Conservation (phyloP, 2,888 invertebrate species). For the Teinopalpus imperialis region DNA sequence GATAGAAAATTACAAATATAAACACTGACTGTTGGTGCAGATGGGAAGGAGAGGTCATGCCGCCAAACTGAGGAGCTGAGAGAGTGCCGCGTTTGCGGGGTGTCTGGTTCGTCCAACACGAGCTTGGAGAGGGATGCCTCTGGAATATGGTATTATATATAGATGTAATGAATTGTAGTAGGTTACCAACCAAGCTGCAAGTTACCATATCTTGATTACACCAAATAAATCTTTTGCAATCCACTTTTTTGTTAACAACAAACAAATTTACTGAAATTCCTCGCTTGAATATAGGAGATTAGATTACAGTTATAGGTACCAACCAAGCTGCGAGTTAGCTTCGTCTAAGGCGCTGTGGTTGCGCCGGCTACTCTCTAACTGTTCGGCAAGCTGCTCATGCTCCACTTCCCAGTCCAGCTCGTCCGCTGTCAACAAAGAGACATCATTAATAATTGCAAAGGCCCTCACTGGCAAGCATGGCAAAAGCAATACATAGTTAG, state of each 20-base stretch:
- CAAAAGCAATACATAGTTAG: no score
- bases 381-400: slow-evolving; percentile 84
- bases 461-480: no score
- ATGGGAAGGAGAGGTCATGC: slow-evolving; percentile 49
- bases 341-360: slow-evolving; percentile 54
- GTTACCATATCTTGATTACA: no score
- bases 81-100: slow-evolving; percentile 47
- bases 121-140: slow-evolving; percentile 82
- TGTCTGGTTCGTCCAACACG: slow-evolving; percentile 80
- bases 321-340: slow-evolving; percentile 63
- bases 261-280: no score
- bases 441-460: no score
- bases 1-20: not conserved
- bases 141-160: slow-evolving; percentile 38
- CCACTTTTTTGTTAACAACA: no score
- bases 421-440: slow-evolving; percentile 47
- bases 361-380: slow-evolving; percentile 79
- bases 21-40: slow-evolving; percentile 46
- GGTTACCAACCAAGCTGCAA: no score
- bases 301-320: no score
- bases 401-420: slow-evolving; percentile 86
- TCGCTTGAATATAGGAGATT: no score
- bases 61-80: slow-evolving; percentile 66
- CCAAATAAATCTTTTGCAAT: no score
- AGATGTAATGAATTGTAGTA: no score